Base-by-base conservation (phyloP, 2,888 invertebrate species). In the Troides helena region DNA sequence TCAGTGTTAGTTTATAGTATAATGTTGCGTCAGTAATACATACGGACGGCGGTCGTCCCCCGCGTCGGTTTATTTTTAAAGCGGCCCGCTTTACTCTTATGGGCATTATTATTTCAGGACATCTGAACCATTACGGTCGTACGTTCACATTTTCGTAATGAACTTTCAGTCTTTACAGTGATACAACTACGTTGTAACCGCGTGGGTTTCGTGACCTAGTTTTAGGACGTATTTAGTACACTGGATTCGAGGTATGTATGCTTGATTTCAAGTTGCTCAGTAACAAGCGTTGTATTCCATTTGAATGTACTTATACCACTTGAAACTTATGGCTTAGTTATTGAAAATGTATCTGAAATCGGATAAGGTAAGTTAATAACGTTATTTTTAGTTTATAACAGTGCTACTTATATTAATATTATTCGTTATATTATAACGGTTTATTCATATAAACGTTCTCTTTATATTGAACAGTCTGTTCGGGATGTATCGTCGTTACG, bases 61-160 rank as follows among this genome's bases (percentile, higher is more conserved):
- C 89, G 87, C 89, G 81, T 82, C 71, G 88, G 85, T 86, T 85
- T 92, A 91, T 91, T 91, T 91, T 88, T 83, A 85, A 81, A 81
- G 78, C 74, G 73, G 30, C 78, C 79, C 81, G 75, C 78, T 80
- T 80, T 75, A 73, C 79, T 74, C 84, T 85, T 87, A 86, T 85
- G 89, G 87, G 80, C 84, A 83, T 84, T 88, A 86, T 89, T 88
- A 86, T 89, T 87, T 75, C 78, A 80, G 82, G 81, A 81, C 88
- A 87, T 86, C 80, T 85, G 85, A 81, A 80, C 78, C 77, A 78
- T 80, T 82, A 77, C 84, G 83, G 85, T 83, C 74, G 76, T 64
- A 69, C 25, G 57, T 71, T 73, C 72, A 68, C 78, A 74, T 78
- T 80, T 76, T 73, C 67, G 65, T 74, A 39, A 7, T 77, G 82